These are phyloP conservation scores for Melitaea athalia DNA, from an alignment of 2,888 invertebrate genomes.

Conservation along the genomic window DNA sequence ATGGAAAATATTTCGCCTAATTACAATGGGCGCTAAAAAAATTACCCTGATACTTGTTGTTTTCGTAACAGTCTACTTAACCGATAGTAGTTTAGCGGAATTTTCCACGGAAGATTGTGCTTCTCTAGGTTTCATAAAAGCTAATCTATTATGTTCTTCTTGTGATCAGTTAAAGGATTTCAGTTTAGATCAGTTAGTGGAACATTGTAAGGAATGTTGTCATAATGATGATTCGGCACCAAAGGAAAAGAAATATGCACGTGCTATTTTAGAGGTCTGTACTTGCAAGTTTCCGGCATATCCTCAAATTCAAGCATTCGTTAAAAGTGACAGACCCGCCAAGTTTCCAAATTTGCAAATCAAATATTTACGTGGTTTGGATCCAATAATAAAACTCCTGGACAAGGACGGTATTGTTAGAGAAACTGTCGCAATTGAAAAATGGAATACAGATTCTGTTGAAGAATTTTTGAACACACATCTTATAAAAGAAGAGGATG, in stretches of 20 bases:
- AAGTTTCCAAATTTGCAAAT: conserved; percentile 96
- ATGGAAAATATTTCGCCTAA: not conserved
- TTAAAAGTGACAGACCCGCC: conserved; percentile 94
- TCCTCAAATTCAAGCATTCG: conserved; percentile 99
- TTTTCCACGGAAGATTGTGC: conserved; percentile 92
- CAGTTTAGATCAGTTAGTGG: conserved; percentile 85
- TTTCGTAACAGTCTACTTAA: conserved; percentile 12
- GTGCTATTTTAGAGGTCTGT: conserved; percentile 96
- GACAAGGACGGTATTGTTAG: conserved; percentile 92
- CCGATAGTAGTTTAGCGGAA: conserved; percentile 64
- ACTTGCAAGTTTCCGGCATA: conserved; percentile 99
- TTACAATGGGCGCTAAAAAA: conserved; percentile 17
- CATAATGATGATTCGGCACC: conserved; percentile 86
- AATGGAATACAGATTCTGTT: conserved; percentile 99
- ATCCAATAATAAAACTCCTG: conserved; percentile 95
- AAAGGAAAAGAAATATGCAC: conserved; percentile 90
- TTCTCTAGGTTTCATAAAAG: conserved; percentile 91
- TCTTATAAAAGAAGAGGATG: conserved; percentile 84
- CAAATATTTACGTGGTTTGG: conserved; percentile 95
- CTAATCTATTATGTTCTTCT: conserved; percentile 92
- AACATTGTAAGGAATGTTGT: conserved; percentile 90
- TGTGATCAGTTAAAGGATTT: conserved; percentile 92
- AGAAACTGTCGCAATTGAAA: conserved; percentile 96
- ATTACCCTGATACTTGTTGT: conserved; percentile 27
- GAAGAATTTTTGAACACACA: conserved; percentile 97